Evolutionary conservation across 2,797 vertebrate species (phyloP).

Genomic region (Melopsittacus undulatus): DNA sequence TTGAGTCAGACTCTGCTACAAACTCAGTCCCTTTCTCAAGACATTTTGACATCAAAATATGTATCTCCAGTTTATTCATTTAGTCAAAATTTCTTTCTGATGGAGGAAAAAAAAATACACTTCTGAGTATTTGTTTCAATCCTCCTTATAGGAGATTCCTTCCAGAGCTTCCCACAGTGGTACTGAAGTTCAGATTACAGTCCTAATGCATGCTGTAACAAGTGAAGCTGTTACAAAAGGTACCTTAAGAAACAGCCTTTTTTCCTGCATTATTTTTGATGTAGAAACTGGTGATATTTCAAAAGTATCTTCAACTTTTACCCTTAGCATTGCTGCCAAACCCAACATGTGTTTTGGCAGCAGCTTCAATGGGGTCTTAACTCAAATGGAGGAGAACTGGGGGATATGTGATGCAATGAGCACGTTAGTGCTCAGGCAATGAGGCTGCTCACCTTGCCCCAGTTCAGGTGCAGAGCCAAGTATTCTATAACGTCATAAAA

Average conservation of each 20-base stretch:
- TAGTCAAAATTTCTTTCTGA: neutral
- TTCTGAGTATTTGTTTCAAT: neutral
- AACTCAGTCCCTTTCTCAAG: neutral
- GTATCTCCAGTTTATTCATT: neutral
- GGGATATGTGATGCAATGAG: neutral
- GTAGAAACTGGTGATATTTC: neutral
- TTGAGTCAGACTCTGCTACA: neutral
- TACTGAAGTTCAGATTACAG: neutral
- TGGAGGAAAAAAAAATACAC: neutral
- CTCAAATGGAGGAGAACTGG: neutral
- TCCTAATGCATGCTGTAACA: neutral
- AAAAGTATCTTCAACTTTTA: slow-evolving; percentile 35
- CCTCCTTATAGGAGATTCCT: neutral
- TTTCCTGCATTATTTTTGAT: neutral
- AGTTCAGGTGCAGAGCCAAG: neutral
- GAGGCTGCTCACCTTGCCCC: slow-evolving; percentile 23
- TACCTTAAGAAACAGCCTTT: neutral
- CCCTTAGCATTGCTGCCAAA: neutral
- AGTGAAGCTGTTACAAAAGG: neutral
- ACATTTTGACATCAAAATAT: neutral
- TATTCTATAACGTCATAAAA: slow-evolving; percentile 39
- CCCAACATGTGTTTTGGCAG: slow-evolving; percentile 1
- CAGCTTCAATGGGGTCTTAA: neutral
- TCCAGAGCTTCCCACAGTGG: neutral
- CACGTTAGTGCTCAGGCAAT: neutral